Evolutionary conservation across 2,888 invertebrate species (phyloP), one percentile per base, ranked within the genome.

Genomic region (Antheraea assamensis): DNA sequence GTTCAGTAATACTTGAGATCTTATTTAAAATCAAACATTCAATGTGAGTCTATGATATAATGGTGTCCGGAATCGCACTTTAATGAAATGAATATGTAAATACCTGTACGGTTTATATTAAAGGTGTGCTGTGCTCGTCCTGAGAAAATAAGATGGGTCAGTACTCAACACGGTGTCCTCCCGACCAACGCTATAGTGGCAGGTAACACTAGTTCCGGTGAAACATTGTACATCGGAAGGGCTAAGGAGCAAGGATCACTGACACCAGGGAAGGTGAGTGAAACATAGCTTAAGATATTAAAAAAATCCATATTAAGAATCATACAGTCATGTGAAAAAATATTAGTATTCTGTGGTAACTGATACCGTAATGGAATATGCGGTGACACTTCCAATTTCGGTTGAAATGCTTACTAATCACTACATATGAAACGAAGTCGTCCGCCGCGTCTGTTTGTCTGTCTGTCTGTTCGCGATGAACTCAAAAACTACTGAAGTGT

Each of bases 251-350:
- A 95, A 77, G 95, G 95, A 4, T 95, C 95, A 0, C 80, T 95
- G 74, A 94, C 96, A 72, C 95, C 96, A 27, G 96, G 96, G 76
- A 95, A 96, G 90, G 93, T 96, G 82, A 80, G 75, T 42, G 31
- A 27, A 4, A n/a, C 31, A 58, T 2, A 30, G 17, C 17, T 64
- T 17, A 15, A 42, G 13, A 35, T 4, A 35, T 21, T 21, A 19
- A 21, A 52, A 52, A 19, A 52, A 52, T 17, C 13, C 42, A 42
- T 5, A 42, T 42, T 42, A 42, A 7, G 3, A 52, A 52, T 52
- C 52, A 52, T 1, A 7, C 5, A n/a, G 21, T 52, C 52, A 52
- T 21, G 52, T 19, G 52, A 52, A 52, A 52, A 52, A 21, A 52
- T 52, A 5, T 21, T 4, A 3, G 3, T 52, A 52, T 52, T 19